Base-by-base conservation (phyloP, 2,888 invertebrate genomes). In the Nycteola revayana region DNA sequence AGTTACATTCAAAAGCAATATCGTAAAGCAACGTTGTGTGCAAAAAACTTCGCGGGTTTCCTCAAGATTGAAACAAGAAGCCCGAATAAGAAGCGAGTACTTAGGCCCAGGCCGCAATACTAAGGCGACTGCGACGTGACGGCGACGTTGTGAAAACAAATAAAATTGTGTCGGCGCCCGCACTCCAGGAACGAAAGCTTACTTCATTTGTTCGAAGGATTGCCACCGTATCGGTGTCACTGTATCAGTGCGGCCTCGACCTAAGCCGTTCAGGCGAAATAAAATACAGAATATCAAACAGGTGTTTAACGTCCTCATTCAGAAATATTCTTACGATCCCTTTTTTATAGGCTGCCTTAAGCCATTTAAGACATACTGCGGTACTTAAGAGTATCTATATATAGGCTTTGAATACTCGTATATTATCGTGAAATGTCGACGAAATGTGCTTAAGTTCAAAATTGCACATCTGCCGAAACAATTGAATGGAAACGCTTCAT, bases 311-410 rank as follows among this genome's bases (percentile, higher is more conserved):
- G 51, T 54, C 52, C 48, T 52, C 53, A 41, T 49, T 56, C 53
- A 42, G 41, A 51, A 52, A 32, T 46, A 44, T 44, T 21, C 48
- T 45, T 40, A 28, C 41, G 45, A 48, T 60, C 57, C 52, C 55
- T 50, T 52, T 62, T 70, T 71, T 70, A 70, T 69, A 63, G 61
- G 57, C 66, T 63, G 55, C 54, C 43, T 62, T 56, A 52, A 57
- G 59, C 59, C 57, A 50, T 67, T 62, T 63, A 62, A 61, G 57
- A 49, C 45, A 36, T 21, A 21, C 33, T 48, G 39, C 35, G 58
- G 51, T 50, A 45, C 56, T 56, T 53, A 55, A 54, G 40, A 59
- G 50, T 66, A 65, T 62, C 53, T n/a, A n/a, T n/a, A n/a, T n/a
- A n/a, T n/a, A n/a, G 54, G 43, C 46, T 52, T 52, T 47, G 56